Percentiles rank a stretch among this genome's conserved stretches.
phyloP scores from a whole-genome alignment of 2,888 invertebrate genomes.

The Crepidodera aurea region DNA sequence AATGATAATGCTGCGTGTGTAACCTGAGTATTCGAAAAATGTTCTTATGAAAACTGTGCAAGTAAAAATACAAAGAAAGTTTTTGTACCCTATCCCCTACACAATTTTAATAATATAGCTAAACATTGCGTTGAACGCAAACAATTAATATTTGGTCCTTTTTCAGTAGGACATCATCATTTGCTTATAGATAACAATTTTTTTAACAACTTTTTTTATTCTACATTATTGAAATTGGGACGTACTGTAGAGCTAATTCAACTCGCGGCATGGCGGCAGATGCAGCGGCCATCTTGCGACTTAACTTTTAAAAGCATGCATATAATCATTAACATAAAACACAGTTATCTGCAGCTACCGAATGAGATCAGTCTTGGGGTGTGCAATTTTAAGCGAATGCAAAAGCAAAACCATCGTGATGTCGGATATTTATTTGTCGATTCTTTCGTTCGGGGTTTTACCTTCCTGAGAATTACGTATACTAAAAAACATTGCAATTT shows the following conservation, averaged over 20 bases:
- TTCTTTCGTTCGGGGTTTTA: conserved; percentile 3
- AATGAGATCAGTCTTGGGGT: conserved; percentile 53
- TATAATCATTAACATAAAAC: conserved; percentile 59
- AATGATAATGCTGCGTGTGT: no score
- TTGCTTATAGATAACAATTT: no score
- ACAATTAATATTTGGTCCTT: no score
- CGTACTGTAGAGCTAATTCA: neutral
- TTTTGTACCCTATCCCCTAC: no score
- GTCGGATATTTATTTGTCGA: neutral
- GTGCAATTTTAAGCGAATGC: conserved; percentile 44
- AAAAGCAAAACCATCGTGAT: conserved; percentile 2
- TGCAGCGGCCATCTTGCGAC: conserved; percentile 44
- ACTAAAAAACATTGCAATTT: neutral
- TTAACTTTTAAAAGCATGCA: conserved; percentile 59
- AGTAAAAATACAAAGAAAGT: no score
- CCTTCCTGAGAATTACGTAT: neutral
- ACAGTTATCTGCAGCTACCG: conserved; percentile 54
- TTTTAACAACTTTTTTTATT: no score
- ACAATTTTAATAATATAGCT: no score
- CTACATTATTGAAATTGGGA: no score
- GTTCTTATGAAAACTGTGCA: no score
- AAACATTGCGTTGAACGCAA: no score
- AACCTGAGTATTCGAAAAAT: no score
- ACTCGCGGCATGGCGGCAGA: conserved; percentile 37
- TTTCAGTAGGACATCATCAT: no score